phyloP scores from a whole-genome alignment of 2,888 invertebrate species.

The Drosophila phalerata region DNA sequence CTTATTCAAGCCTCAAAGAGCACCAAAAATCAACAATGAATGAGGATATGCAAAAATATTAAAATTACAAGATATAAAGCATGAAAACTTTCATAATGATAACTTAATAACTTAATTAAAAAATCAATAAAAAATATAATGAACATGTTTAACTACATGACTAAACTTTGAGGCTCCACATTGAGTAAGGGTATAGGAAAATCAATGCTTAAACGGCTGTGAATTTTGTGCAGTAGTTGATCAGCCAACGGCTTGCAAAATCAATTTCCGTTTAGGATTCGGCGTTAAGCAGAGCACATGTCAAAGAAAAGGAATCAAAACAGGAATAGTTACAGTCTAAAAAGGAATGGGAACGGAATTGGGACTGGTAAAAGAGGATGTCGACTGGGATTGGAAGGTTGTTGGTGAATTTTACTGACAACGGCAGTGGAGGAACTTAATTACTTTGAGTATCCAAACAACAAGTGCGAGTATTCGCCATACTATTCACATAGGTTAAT shows the following conservation, averaged over 20 bases:
- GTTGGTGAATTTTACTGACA: neutral
- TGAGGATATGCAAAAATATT: too few species aligned
- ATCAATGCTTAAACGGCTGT: constrained; percentile 43
- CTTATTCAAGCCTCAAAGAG: too few species aligned
- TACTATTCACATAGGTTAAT: constrained; percentile 3
- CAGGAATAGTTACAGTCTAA: neutral
- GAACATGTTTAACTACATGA: neutral
- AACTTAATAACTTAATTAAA: too few species aligned
- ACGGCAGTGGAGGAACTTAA: constrained; percentile 49
- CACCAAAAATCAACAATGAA: too few species aligned
- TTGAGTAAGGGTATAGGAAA: constrained; percentile 22
- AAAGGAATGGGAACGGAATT: neutral
- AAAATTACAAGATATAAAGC: too few species aligned
- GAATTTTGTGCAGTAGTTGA: constrained; percentile 47
- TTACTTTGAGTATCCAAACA: constrained; percentile 66
- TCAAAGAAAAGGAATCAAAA: constrained; percentile 1
- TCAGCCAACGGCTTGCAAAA: constrained; percentile 69
- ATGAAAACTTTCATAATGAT: too few species aligned
- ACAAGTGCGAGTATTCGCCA: constrained; percentile 1
- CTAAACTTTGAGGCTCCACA: neutral
- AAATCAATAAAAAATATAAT: neutral
- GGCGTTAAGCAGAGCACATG: constrained; percentile 34
- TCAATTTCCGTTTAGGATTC: constrained; percentile 72
- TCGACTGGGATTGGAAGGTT: neutral
- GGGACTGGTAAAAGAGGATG: neutral